Evolutionary conservation across 1,140 invertebrate species (phyloP), one percentile per base, ranked within the genome.

Genomic region (Brachionus calyciflorus): DNA sequence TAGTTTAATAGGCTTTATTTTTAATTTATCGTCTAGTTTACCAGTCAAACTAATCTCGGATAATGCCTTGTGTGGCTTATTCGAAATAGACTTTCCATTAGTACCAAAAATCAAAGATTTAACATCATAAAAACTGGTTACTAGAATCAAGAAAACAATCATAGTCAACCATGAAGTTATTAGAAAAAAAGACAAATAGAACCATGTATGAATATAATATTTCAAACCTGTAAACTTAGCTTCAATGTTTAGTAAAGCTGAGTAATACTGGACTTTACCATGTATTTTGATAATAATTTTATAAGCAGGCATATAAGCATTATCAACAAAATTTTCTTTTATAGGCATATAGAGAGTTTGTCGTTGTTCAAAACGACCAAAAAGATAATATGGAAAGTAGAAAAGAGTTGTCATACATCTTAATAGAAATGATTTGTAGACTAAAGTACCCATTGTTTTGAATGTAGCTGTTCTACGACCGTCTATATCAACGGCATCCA

Each of bases 381-480:
- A 73, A 19, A 73, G 19, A 41, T 73, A 73, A 21, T 26, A 26
- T 0, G 69, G 69, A 51, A 73, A 73, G 17, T 73, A 73, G 46
- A 73, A 30, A 12, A 73, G 14, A 41, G 69, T 73, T 12, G 46
- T 40, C 33, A 73, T 40, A 37, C 69, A 51, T 51, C 69, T 30
- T 3, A 73, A 37, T 24, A 73, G 30, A 73, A 73, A 51, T 9
- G 69, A 73, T 41, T 73, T 73, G 69, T 73, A 73, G 2, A 73
- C 69, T 14, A 73, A 37, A 37, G 69, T 73, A 10, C 69, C 69
- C 69, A 73, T 73, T 40, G 46, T 73, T 53, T 73, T 73, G 10
- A 51, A 51, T 17, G 30, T 14, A 37, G 69, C 6, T 10, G 17
- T 73, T 30, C 21, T 40, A 30, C 69, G 69, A 6, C 69, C 69